Base-by-base conservation (phyloP, 2,797 vertebrate genomes). In the Sebastes cheni region DNA sequence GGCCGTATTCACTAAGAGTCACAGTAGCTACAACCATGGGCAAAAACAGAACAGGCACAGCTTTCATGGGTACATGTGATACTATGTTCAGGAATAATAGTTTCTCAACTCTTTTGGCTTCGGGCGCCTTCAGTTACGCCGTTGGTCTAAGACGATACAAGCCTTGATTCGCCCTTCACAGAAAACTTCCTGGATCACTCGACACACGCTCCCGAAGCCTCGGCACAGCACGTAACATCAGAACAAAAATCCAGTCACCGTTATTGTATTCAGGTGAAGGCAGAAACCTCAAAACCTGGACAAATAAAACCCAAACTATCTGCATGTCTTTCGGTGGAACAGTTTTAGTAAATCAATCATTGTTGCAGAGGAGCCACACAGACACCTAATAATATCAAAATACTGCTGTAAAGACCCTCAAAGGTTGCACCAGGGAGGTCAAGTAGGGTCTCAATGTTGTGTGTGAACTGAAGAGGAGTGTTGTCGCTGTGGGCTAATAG, bases 11-110 rank as follows among this genome's bases (percentile, higher is more conserved):
- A 25, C 16, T n/a, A 29, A 42, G 22, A 68, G 64, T 23, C 42
- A 6, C 50, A 34, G 42, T 83, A 69, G 77, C 69, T 69, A 46
- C 42, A 60, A 34, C 68, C n/a, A 2, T 54, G 30, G 64, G 69
- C 30, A 60, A 55, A 69, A 74, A 32, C 68, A 50, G 1, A 59
- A 68, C 52, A 5, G 30, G 6, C 18, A 3, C 25, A 54, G 64
- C 50, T 39, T 79, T 70, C 56, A 39, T 29, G 29, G 29, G 29
- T 29, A 29, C 29, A 29, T 29, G 29, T 29, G 29, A 29, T 29
- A 29, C 29, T 29, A 29, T 29, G 29, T 29, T 50, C 46, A 20
- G 18, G 46, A 50, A 50, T 50, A 50, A 50, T 50, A 20, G 7
- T 50, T 50, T 50, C 46, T 50, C 46, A 50, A 50, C 46, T 50